phyloP scores from a whole-genome alignment of 2,113 vertebrate genomes.

The Apodemus sylvaticus region DNA sequence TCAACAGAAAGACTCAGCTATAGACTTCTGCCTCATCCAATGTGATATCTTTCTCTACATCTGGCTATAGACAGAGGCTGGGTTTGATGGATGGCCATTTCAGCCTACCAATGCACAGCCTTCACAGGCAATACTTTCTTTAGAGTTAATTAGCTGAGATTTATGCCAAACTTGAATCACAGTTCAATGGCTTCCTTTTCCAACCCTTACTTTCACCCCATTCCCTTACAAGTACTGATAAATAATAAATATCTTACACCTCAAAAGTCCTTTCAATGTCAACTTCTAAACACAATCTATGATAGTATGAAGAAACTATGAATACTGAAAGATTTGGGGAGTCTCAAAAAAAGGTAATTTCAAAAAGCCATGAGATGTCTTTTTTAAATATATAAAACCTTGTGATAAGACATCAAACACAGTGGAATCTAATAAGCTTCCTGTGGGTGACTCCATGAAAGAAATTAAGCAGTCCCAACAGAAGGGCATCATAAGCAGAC shows the following conservation, averaged over 20 bases:
- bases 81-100: background rate
- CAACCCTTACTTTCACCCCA: background rate
- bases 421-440: background rate
- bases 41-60: background rate
- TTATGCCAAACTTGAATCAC: background rate
- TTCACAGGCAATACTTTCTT: background rate
- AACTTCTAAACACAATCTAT: background rate
- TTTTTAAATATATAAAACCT: slow-evolving; percentile 42
- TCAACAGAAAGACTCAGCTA: background rate
- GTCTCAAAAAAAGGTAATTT: slow-evolving; percentile 47
- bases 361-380: slow-evolving; percentile 18
- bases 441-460: background rate
- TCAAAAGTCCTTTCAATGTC: background rate
- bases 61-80: background rate
- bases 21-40: background rate
- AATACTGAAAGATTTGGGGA: background rate
- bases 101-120: background rate
- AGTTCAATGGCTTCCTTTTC: background rate
- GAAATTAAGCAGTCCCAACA: background rate
- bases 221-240: background rate
- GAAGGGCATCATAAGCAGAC: background rate
- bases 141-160: slow-evolving; percentile 17
- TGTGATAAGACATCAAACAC: slow-evolving; percentile 3
- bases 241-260: background rate
- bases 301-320: background rate